Evolutionary conservation across 2,113 vertebrate genomes (phyloP).

Genomic region (Syngnathoides biaculeatus): DNA sequence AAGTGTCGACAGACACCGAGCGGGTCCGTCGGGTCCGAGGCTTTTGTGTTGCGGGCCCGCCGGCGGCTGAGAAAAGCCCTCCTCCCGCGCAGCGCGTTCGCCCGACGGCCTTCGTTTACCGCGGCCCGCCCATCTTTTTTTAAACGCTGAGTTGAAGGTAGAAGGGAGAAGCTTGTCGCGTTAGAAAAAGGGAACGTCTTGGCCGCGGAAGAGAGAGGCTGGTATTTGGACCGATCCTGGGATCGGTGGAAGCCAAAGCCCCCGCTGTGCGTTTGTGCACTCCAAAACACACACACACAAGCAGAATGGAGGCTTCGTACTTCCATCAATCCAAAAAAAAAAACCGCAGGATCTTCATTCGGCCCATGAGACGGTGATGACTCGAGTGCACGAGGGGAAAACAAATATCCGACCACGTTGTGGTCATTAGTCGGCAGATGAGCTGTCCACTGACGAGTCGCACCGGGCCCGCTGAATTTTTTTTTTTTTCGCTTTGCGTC

Average conservation of each 20-base stretch:
- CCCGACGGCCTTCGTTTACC: constrained; percentile 35
- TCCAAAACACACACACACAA: constrained; percentile 32
- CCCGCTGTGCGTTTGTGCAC: constrained; percentile 53
- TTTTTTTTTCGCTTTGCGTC: constrained; percentile 19
- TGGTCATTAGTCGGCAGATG: constrained; percentile 47
- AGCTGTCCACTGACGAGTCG: constrained; percentile 43
- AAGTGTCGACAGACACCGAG: constrained; percentile 44
- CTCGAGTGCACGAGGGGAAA: constrained; percentile 38
- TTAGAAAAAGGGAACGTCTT: constrained; percentile 50
- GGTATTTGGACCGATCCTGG: constrained; percentile 53
- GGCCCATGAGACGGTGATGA: constrained; percentile 53
- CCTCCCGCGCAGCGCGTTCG: constrained; percentile 46
- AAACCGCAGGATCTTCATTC: constrained; percentile 53
- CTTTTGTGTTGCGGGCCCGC: constrained; percentile 51
- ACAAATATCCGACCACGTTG: constrained; percentile 22
- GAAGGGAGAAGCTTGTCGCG: constrained; percentile 41
- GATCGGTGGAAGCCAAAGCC: constrained; percentile 52
- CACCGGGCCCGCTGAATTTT: constrained; percentile 18
- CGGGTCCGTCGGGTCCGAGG: constrained; percentile 44
- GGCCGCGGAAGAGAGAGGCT: constrained; percentile 57
- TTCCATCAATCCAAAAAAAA: constrained; percentile 50
- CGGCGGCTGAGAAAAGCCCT: constrained; percentile 53
- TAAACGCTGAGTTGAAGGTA: constrained; percentile 32
- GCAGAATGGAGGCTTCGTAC: constrained; percentile 27
- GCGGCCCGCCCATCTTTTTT: constrained; percentile 11